A percentile compares a stretch with the other conserved stretches of the same genome.
Conservation (phyloP, 2,797 vertebrate genomes). For the Danio aesculapii region DNA sequence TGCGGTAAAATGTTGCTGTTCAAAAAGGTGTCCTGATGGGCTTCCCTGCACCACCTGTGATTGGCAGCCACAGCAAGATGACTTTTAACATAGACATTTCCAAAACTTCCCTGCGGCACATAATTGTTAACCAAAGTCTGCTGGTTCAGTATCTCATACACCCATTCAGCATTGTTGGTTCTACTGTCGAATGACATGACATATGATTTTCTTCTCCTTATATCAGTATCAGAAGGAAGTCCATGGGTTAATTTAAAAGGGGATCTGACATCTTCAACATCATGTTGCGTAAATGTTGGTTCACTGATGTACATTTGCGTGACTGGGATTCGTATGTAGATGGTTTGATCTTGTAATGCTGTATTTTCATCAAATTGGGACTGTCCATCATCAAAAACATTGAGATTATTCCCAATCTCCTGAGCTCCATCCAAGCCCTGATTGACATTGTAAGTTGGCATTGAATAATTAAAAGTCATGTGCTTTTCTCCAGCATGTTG, state of each 20-base stretch:
- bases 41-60: not conserved
- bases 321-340: not conserved
- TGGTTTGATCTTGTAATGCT: not conserved
- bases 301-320: too few relatives aligned
- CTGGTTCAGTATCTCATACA: not conserved
- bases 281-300: too few relatives aligned
- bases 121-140: not conserved
- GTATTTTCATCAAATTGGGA: fast-evolving
- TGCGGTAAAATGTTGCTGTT: not conserved
- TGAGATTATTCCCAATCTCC: not conserved
- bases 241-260: not conserved
- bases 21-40: not conserved
- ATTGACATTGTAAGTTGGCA: not conserved
- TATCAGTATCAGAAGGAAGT: not conserved
- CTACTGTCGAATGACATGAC: not conserved
- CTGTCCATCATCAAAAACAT: not conserved
- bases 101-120: not conserved
- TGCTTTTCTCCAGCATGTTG: not conserved
- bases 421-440: fast-evolving
- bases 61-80: not conserved
- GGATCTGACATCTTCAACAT: too few relatives aligned
- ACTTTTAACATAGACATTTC: not conserved
- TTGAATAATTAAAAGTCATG: too few relatives aligned
- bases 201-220: not conserved
- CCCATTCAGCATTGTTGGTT: not conserved